These are phyloP conservation scores for Cryptocheilus praepositus DNA, from an alignment of 2,888 invertebrate genomes.

Conservation along the genomic window DNA sequence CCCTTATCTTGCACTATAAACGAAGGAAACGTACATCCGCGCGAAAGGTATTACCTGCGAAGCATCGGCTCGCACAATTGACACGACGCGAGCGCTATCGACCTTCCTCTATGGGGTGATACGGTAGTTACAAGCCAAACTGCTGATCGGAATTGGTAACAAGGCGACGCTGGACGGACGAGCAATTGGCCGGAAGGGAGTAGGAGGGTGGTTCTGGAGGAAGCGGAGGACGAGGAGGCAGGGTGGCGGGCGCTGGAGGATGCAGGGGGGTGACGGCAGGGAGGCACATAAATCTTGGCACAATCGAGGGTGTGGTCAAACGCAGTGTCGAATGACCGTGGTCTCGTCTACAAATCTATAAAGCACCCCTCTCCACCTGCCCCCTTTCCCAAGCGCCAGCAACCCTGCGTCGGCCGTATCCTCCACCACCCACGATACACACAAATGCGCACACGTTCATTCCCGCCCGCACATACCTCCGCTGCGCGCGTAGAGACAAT, in stretches of 20 bases:
- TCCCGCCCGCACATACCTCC: not conserved
- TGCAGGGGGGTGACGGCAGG: constrained; percentile 41
- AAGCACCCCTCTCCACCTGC: constrained; percentile 47
- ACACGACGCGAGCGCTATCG: constrained; percentile 25
- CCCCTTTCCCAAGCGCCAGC: constrained; percentile 23
- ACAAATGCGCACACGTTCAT: constrained; percentile 17
- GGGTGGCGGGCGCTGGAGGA: constrained; percentile 27
- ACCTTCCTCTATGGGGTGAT: constrained; percentile 40
- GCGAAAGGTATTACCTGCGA: not conserved
- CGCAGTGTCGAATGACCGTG: constrained; percentile 67
- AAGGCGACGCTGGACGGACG: constrained; percentile 48
- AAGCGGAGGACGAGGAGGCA: constrained; percentile 19
- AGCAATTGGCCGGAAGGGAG: constrained; percentile 20
- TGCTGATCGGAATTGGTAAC: constrained; percentile 69
- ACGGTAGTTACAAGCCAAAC: constrained; percentile 66
- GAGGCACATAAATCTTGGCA: constrained; percentile 69
- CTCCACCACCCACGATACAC: constrained; percentile 30
- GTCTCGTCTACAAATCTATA: constrained; percentile 68
- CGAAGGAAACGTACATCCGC: not conserved
- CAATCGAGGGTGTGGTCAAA: constrained; percentile 74
- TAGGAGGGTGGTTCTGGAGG: not conserved
- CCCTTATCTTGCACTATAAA: too few species aligned
- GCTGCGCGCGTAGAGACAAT: not conserved
- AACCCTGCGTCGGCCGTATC: constrained; percentile 20
- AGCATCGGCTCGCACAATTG: too few species aligned